Percentiles rank a stretch among this genome's conserved stretches.
Evolutionary conservation across 2,888 invertebrate genomes (phyloP).

Genomic region (Busseola fusca): DNA sequence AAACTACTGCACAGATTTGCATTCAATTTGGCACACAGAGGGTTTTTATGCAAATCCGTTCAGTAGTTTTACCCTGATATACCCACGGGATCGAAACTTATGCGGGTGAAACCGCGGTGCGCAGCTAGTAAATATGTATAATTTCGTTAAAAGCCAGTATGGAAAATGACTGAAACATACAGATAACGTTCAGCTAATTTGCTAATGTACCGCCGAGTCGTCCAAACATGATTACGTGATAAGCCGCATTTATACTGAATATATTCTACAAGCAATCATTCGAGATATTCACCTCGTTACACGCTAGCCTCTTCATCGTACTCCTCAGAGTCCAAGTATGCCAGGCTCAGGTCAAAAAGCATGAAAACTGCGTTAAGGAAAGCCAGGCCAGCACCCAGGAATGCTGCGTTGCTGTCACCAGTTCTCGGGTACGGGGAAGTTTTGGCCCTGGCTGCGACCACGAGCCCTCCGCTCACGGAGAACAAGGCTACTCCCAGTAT

Average conservation of each 20-base stretch:
- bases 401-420: constrained; percentile 74
- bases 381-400: constrained; percentile 74
- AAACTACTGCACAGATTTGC: no score
- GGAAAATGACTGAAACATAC: constrained; percentile 21
- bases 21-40: no score
- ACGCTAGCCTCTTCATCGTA: constrained; percentile 82
- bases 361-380: constrained; percentile 77
- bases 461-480: constrained; percentile 76
- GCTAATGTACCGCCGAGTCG: constrained; percentile 41
- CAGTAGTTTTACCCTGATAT: no score
- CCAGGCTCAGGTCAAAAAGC: constrained; percentile 82
- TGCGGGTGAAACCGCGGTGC: no score
- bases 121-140: constrained; percentile 13
- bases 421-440: constrained; percentile 73
- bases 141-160: constrained; percentile 29
- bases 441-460: constrained; percentile 72
- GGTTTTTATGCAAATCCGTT: no score
- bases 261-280: constrained; percentile 33
- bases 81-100: no score
- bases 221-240: constrained; percentile 27
- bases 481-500: constrained; percentile 79
- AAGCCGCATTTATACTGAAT: constrained; percentile 56
- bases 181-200: constrained; percentile 29
- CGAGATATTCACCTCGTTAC: constrained; percentile 69
- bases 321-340: constrained; percentile 85